Conservation (phyloP, 2,888 invertebrate genomes). For the Frankliniella intonsa region DNA sequence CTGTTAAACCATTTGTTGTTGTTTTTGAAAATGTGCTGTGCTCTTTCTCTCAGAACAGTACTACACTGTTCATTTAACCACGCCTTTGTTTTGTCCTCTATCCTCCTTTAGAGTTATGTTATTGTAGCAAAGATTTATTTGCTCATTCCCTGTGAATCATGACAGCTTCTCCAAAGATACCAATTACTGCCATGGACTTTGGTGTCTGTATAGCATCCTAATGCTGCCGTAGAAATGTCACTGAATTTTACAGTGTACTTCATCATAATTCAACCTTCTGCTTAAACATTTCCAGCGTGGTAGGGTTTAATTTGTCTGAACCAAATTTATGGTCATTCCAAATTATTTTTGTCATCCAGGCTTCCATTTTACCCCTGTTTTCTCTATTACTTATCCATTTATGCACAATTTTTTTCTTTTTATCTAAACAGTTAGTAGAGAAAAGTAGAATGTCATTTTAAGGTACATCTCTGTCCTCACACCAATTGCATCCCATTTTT, state of each 20-base stretch:
- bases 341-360: not conserved
- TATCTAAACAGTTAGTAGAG: not conserved
- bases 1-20: not conserved
- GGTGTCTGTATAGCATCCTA: too few relatives aligned
- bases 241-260: not conserved
- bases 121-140: not conserved
- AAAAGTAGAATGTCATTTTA: too few relatives aligned
- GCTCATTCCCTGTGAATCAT: not conserved
- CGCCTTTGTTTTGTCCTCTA: not conserved
- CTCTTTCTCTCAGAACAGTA: not conserved
- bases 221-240: not conserved
- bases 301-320: not conserved
- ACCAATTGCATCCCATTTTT: too few relatives aligned
- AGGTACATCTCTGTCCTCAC: too few relatives aligned
- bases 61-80: not conserved
- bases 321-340: not conserved
- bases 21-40: slow-evolving; percentile 2
- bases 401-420: not conserved
- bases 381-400: not conserved
- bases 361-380: not conserved
- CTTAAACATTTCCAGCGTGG: slow-evolving; percentile 9
- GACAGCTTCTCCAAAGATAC: not conserved
- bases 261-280: not conserved
- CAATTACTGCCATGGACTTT: not conserved
- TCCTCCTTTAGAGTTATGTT: not conserved